These are phyloP conservation scores for Aleiodes leptofemur DNA, from an alignment of 2,888 invertebrate genomes.

Conservation along the genomic window DNA sequence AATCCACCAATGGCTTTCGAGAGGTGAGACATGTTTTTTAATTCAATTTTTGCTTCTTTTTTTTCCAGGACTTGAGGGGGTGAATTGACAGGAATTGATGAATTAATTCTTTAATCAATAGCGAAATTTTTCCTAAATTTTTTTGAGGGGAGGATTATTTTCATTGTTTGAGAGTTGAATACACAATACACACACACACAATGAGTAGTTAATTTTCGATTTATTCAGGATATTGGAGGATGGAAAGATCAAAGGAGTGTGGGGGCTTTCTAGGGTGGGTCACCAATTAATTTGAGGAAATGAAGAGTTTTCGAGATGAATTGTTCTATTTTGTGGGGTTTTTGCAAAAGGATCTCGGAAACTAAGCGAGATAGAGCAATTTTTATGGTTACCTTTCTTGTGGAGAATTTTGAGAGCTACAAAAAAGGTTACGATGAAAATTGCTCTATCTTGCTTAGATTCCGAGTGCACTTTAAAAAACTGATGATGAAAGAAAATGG, in stretches of 20 bases:
- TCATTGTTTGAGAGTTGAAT: no score
- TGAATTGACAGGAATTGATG: constrained; percentile 12
- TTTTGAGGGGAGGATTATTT: background rate
- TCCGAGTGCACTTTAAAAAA: no score
- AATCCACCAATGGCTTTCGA: background rate
- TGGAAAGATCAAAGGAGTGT: background rate
- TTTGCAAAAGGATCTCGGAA: no score
- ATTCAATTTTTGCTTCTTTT: background rate
- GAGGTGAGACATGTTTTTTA: constrained; percentile 6
- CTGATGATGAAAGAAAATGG: no score
- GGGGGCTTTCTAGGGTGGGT: background rate
- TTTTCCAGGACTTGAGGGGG: background rate
- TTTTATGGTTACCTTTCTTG: no score
- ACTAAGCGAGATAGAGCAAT: no score
- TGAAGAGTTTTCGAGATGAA: no score
- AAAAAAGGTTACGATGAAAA: no score
- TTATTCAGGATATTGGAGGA: background rate
- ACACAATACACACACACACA: no score
- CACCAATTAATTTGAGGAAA: background rate
- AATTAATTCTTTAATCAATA: constrained; percentile 1
- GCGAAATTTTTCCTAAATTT: background rate
- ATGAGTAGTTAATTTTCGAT: background rate
- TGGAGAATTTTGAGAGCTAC: background rate
- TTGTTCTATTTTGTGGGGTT: no score
- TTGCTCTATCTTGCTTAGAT: no score